Evolutionary conservation across 53 echinoderm and acorn worm genomes (phyloP).

Genomic region (Patiria pectinifera): DNA sequence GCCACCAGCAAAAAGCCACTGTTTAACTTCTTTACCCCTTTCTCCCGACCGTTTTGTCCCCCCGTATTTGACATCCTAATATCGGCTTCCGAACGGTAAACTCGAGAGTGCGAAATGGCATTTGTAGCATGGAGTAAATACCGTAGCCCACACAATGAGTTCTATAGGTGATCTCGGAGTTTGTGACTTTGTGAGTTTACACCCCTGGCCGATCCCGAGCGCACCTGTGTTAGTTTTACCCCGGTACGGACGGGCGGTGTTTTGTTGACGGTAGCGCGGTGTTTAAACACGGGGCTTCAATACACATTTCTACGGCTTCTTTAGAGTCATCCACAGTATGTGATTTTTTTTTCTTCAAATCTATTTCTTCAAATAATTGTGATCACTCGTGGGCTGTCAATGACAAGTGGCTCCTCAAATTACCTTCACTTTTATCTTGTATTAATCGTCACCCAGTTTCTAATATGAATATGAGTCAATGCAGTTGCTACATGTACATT

Average conservation of each 20-base stretch:
- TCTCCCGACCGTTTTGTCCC: constrained; percentile 24
- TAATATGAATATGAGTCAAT: too few relatives aligned
- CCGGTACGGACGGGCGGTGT: constrained; percentile 29
- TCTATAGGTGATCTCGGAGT: not conserved
- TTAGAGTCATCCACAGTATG: not conserved
- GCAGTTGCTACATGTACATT: too few relatives aligned
- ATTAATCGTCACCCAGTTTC: too few relatives aligned
- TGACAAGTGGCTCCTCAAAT: too few relatives aligned
- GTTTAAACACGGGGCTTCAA: constrained; percentile 52
- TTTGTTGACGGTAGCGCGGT: constrained; percentile 17
- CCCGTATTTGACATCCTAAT: constrained; percentile 47
- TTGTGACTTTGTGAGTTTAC: not conserved
- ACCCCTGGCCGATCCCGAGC: not conserved
- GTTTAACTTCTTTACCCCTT: constrained; percentile 42
- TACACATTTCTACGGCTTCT: constrained; percentile 33
- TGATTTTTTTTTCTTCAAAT: not conserved
- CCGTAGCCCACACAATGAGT: constrained; percentile 37
- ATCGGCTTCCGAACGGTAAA: constrained; percentile 55
- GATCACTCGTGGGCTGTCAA: not conserved
- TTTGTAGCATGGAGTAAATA: constrained; percentile 6
- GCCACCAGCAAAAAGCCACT: constrained; percentile 4
- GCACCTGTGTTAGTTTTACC: constrained; percentile 49
- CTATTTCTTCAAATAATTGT: not conserved
- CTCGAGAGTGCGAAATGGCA: constrained; percentile 45
- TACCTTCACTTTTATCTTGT: too few relatives aligned